Conservation (phyloP, 2,113 vertebrate species). For the Andinoacara biseriatus region DNA sequence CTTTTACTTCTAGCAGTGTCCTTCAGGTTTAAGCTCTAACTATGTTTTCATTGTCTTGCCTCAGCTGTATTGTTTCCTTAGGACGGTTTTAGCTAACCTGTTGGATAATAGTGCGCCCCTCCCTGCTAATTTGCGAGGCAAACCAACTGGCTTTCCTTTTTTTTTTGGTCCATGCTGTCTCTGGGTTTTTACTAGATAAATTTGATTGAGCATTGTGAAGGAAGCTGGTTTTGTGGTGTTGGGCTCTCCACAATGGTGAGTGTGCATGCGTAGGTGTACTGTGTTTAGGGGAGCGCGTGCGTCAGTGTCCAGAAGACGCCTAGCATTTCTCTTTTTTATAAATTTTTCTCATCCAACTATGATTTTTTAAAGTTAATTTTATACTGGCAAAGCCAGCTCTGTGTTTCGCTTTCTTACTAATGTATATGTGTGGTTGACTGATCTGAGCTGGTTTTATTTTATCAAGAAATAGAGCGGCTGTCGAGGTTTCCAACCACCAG, state of each 20-base stretch:
- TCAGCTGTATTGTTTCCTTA: not conserved
- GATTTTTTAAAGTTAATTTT: fast-evolving
- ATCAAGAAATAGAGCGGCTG: not conserved
- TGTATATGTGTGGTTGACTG: not conserved
- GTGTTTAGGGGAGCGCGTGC: not conserved
- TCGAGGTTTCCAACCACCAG: not conserved
- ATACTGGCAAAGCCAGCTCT: not conserved
- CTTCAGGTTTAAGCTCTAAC: not conserved
- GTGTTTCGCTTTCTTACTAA: not conserved
- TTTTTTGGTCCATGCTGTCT: not conserved
- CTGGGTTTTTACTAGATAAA: not conserved
- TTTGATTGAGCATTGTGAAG: not conserved
- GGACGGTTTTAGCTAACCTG: not conserved
- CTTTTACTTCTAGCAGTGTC: not conserved
- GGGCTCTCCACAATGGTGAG: not conserved
- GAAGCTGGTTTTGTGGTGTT: not conserved
- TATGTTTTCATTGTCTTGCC: not conserved
- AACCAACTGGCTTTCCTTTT: not conserved
- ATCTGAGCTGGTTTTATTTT: not conserved
- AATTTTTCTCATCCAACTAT: not conserved
- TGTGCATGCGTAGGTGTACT: not conserved
- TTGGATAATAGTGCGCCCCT: not conserved
- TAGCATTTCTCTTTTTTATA: not conserved
- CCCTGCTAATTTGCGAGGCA: not conserved
- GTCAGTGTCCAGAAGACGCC: not conserved